Evolutionary conservation across 1,140 invertebrate species (phyloP), one percentile per base, ranked within the genome.

Genomic region (Druon quercuslanigerum): DNA sequence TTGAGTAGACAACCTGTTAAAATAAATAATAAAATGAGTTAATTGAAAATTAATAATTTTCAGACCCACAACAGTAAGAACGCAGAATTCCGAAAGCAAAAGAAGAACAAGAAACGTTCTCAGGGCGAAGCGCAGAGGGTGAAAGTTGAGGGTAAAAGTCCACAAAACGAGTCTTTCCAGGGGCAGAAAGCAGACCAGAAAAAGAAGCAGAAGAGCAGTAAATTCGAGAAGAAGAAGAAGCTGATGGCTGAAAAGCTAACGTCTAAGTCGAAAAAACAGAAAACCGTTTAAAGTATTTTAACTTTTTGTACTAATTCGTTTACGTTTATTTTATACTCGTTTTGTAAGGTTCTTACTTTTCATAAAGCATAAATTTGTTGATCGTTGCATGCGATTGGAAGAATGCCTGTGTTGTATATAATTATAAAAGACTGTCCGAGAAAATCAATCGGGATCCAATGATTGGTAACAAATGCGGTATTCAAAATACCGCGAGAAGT

Each of bases 141-240:
- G 13, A 60, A 57, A 57, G 76, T 75, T 3, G 71, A 82, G 51
- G 73, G 75, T n/a, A 76, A 60, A 46, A 56, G 17, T 71, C 40
- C 20, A 13, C 25, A 74, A 72, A 56, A 72, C 50, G 19, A 73
- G n/a, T 13, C 14, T 51, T 90, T 89, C 60, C 84, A 89, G 75
- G 90, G 90, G 20, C 84, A 88, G 66, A 89, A 87, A 56, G 79
- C 83, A 20, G 82, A 87, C 19, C n/a, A 17, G 3, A 88, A 90
- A 46, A 88, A 90, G 71, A 87, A 88, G 50, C 79, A 78, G n/a
- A 89, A 87, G 50, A 74, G 17, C 2, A 87, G 84, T 12, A 91
- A 90, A 73, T 60, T 83, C 1, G 79, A 87, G 0, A 87, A 89
- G 54, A 85, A 90, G 56, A 90, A 89, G 74, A 87, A 89, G 73